A percentile compares a stretch with the other conserved stretches of the same genome.
These are phyloP conservation scores for Drosophila bifasciata DNA, from an alignment of 1,140 invertebrate genomes.

Conservation along the genomic window DNA sequence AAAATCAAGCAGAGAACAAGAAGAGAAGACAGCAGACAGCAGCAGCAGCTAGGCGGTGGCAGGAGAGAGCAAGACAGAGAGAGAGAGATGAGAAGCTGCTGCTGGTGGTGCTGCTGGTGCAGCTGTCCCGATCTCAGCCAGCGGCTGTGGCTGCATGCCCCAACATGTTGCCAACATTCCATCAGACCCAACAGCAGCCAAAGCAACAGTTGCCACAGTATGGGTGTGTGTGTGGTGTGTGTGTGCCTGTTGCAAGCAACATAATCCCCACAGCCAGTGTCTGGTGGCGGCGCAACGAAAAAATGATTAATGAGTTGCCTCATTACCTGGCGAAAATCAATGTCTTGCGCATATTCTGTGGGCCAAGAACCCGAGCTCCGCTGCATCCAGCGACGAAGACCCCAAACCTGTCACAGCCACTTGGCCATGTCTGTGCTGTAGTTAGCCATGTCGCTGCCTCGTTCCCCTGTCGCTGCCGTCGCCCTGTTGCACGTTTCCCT, in stretches of 20 bases:
- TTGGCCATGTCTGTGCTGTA: conserved; percentile 53
- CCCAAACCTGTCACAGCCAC: conserved; percentile 45
- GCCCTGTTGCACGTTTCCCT: conserved; percentile 12
- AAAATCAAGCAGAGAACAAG: conserved; percentile 75
- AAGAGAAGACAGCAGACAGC: conserved; percentile 22
- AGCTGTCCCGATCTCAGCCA: conserved; percentile 34
- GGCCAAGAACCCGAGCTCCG: conserved; percentile 51
- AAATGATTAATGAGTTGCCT: conserved; percentile 82
- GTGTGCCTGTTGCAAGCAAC: conserved; percentile 33
- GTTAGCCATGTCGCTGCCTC: conserved; percentile 33
- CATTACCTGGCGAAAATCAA: conserved; percentile 81
- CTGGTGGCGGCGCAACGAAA: conserved; percentile 55
- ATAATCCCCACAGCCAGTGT: conserved; percentile 61
- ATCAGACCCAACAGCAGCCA: conserved; percentile 38
- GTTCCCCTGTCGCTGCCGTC: neutral
- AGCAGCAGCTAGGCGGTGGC: too few species aligned
- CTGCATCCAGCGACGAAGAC: conserved; percentile 16
- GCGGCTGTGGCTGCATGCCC: conserved; percentile 51
- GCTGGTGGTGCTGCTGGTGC: conserved; percentile 16
- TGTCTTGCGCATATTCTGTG: conserved; percentile 73
- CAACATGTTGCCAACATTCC: conserved; percentile 81
- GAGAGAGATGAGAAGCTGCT: conserved; percentile 3
- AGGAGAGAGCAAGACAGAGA: neutral
- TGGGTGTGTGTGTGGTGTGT: conserved; percentile 15
- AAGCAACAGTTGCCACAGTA: conserved; percentile 31